Evolutionary conservation across 2,113 vertebrate species (phyloP).

Genomic region (Lepus americanus): DNA sequence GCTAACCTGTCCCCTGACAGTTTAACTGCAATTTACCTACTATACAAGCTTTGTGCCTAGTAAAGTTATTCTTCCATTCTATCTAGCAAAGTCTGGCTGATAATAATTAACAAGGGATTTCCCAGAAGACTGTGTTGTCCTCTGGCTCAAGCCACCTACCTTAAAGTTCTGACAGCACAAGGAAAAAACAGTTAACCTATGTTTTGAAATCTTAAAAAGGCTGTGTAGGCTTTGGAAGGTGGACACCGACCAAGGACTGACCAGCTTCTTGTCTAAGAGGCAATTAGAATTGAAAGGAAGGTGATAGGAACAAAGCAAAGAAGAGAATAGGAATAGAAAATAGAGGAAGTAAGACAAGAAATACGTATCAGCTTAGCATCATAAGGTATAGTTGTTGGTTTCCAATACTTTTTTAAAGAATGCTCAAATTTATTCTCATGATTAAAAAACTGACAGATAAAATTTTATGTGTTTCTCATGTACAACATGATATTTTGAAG

Average conservation of each 20-base stretch:
- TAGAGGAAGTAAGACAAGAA: slow-evolving; percentile 53
- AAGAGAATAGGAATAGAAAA: slow-evolving; percentile 31
- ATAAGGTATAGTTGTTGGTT: slow-evolving; percentile 82
- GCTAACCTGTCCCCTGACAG: not conserved
- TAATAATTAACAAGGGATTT: slow-evolving; percentile 49
- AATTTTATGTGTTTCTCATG: not conserved
- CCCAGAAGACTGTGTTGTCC: slow-evolving; percentile 37
- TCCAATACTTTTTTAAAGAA: slow-evolving; percentile 75
- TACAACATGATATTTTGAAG: not conserved
- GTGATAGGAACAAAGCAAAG: slow-evolving; percentile 47
- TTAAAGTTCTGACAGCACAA: slow-evolving; percentile 69
- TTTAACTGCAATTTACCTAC: not conserved
- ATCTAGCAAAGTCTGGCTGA: not conserved
- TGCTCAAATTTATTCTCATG: slow-evolving; percentile 2
- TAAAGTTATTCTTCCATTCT: slow-evolving; percentile 37
- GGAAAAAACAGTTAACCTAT: slow-evolving; percentile 9
- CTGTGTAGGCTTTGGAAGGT: slow-evolving; percentile 27
- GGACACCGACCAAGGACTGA: slow-evolving; percentile 25
- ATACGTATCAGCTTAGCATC: slow-evolving; percentile 56
- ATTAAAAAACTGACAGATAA: not conserved
- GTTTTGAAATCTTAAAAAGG: not conserved
- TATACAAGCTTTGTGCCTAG: slow-evolving; percentile 42
- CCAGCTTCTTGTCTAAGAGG: slow-evolving; percentile 68
- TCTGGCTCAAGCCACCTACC: slow-evolving; percentile 32
- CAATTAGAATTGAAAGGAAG: slow-evolving; percentile 7